phyloP scores from a whole-genome alignment of 2,113 vertebrate species.

The Argyrosomus japonicus region DNA sequence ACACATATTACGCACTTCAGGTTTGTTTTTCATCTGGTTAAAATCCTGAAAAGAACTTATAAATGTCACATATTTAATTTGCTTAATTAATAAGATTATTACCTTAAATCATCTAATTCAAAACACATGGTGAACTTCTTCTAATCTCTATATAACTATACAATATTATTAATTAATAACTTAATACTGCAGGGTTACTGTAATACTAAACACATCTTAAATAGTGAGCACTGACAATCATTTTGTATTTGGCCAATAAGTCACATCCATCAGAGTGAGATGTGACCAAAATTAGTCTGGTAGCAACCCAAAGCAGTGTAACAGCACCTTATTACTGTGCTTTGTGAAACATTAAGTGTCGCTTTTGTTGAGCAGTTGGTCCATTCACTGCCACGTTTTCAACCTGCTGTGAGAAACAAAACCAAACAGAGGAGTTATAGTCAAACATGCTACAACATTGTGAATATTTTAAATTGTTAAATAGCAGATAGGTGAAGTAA shows the following conservation, averaged over 20 bases:
- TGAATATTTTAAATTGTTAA: slow-evolving; percentile 1
- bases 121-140: background rate
- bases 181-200: background rate
- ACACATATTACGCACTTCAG: no score
- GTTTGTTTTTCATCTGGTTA: background rate
- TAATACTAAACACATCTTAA: background rate
- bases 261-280: background rate
- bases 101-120: background rate
- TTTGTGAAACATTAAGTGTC: background rate
- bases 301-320: background rate
- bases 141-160: no score
- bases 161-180: background rate
- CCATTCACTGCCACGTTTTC: background rate
- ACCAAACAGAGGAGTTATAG: background rate
- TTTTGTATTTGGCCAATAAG: background rate
- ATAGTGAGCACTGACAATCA: background rate
- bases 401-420: background rate
- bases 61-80: no score
- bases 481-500: background rate
- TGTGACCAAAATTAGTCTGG: background rate
- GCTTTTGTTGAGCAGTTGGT: background rate
- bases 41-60: background rate
- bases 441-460: background rate
- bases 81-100: background rate
- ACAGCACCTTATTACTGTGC: background rate